These are phyloP conservation scores for Callionymus lyra DNA, from an alignment of 2,113 vertebrate genomes.

Conservation along the genomic window DNA sequence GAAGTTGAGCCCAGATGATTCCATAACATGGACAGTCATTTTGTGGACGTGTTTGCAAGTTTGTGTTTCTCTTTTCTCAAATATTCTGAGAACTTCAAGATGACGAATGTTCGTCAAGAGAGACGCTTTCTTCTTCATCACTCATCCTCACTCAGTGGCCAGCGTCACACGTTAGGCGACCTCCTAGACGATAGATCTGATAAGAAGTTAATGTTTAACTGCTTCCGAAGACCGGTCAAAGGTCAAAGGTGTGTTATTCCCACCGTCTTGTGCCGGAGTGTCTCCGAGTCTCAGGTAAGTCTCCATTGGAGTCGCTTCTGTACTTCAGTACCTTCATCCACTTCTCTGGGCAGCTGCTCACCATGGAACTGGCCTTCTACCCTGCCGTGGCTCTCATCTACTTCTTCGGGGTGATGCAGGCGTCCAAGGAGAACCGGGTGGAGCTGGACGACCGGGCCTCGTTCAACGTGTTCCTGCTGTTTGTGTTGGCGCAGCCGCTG, in stretches of 20 bases:
- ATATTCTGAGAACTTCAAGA: too few species aligned
- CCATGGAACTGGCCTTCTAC: slow-evolving; percentile 66
- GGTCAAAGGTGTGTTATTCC: slow-evolving; percentile 33
- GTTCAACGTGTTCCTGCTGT: slow-evolving; percentile 71
- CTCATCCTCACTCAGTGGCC: too few species aligned
- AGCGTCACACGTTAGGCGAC: too few species aligned
- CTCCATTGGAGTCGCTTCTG: slow-evolving; percentile 12
- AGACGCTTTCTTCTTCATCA: too few species aligned
- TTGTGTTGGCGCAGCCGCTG: slow-evolving; percentile 69
- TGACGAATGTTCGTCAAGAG: too few species aligned
- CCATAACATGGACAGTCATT: too few species aligned
- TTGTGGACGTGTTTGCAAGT: too few species aligned
- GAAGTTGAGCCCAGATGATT: too few species aligned
- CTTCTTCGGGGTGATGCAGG: slow-evolving; percentile 66
- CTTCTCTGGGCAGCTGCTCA: slow-evolving; percentile 22
- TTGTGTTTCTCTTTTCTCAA: too few species aligned
- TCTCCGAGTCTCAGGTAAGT: slow-evolving; percentile 29
- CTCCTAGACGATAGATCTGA: too few species aligned
- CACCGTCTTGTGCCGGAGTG: slow-evolving; percentile 8
- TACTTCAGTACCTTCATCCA: background rate
- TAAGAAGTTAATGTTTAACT: slow-evolving; percentile 65
- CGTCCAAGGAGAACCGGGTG: slow-evolving; percentile 46
- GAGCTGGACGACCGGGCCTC: slow-evolving; percentile 66
- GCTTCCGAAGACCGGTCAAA: slow-evolving; percentile 42
- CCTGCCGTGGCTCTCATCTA: slow-evolving; percentile 68